phyloP scores from a whole-genome alignment of 2,888 invertebrate genomes.

The Aromia moschata region DNA sequence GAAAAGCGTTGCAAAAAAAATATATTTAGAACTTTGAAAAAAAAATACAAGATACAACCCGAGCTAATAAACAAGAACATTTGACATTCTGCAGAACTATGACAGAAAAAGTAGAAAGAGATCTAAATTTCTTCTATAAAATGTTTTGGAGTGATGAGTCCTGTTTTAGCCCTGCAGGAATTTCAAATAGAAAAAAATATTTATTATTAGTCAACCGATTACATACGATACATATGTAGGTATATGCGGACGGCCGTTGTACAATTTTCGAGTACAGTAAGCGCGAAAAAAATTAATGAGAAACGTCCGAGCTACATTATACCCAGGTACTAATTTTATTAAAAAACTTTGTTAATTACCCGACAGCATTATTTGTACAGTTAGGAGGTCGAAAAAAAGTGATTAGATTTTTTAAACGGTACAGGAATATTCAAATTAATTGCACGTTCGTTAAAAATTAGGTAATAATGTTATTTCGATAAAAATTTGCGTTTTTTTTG shows the following conservation, averaged over 20 bases:
- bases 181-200: too few species aligned
- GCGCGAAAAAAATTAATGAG: conserved; percentile 10
- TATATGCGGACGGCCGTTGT: background rate
- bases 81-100: too few species aligned
- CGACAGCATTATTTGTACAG: conserved; percentile 6
- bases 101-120: too few species aligned
- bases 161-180: too few species aligned
- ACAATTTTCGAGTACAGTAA: background rate
- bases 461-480: background rate
- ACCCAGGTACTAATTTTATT: conserved; percentile 1
- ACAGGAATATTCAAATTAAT: background rate
- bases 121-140: too few species aligned
- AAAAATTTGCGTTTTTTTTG: background rate
- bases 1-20: too few species aligned
- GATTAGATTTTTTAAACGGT: conserved; percentile 11
- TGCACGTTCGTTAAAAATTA: background rate
- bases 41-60: too few species aligned
- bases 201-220: too few species aligned
- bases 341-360: conserved; percentile 9
- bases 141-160: too few species aligned
- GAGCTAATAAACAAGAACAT: too few species aligned
- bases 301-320: background rate
- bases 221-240: too few species aligned
- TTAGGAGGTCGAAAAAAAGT: conserved; percentile 5
- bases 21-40: too few species aligned